Evolutionary conservation across 2,113 vertebrate genomes (phyloP).

Genomic region (Ardeotis arabs): DNA sequence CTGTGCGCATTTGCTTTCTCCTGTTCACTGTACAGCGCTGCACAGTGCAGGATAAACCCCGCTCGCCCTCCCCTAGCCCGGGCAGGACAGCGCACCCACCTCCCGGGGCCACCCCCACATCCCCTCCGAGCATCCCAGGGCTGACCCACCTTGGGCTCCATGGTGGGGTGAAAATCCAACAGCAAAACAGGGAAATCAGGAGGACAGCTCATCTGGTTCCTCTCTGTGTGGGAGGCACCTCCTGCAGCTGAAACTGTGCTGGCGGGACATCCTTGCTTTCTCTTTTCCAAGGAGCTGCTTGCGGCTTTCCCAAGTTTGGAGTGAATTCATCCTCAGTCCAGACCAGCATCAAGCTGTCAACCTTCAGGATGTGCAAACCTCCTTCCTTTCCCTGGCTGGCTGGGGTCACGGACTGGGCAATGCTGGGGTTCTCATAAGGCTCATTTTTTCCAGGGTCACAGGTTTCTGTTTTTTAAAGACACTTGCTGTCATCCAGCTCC

Average conservation of each 20-base stretch:
- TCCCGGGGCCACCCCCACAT: neutral
- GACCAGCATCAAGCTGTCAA: neutral
- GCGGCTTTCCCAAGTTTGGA: neutral
- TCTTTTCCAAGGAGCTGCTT: neutral
- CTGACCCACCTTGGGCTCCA: neutral
- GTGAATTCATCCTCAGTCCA: neutral
- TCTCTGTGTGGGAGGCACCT: neutral
- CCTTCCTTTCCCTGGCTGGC: neutral
- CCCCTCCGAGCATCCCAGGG: neutral
- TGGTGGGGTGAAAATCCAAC: neutral
- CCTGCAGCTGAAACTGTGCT: neutral
- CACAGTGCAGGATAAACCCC: neutral
- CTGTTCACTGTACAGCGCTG: fast-evolving
- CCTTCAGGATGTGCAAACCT: neutral
- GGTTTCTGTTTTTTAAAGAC: neutral
- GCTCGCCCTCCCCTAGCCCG: fast-evolving
- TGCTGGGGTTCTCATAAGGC: neutral
- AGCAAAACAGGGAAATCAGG: neutral
- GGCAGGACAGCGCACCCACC: neutral
- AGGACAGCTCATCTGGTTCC: neutral
- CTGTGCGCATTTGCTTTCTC: neutral
- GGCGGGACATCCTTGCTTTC: fast-evolving
- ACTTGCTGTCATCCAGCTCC: neutral
- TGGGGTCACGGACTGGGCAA: fast-evolving
- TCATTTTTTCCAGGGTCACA: neutral